phyloP scores from a whole-genome alignment of 1,140 invertebrate species.

The Tribolium madens region DNA sequence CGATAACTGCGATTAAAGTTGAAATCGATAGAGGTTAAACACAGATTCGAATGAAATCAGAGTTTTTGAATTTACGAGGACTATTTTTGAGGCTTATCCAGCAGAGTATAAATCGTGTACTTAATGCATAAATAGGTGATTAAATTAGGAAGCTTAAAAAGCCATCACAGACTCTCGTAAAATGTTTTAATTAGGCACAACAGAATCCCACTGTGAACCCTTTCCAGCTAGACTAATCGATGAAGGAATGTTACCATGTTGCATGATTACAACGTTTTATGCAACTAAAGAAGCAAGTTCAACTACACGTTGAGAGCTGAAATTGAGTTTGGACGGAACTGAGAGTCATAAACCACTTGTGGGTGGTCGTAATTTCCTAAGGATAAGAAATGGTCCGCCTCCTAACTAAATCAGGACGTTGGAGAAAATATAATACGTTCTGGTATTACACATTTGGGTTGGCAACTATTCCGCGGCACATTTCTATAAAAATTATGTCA shows the following conservation, averaged over 20 bases:
- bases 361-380: constrained; percentile 27
- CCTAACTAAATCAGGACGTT: constrained; percentile 27
- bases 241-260: neutral
- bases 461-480: neutral
- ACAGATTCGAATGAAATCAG: too few relatives aligned
- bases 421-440: constrained; percentile 6
- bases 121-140: neutral
- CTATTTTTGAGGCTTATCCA: too few relatives aligned
- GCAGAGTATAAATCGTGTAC: too few relatives aligned
- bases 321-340: constrained; percentile 23
- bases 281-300: neutral
- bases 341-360: constrained; percentile 35
- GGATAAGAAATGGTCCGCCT: constrained; percentile 16
- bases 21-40: too few relatives aligned
- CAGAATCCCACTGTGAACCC: too few relatives aligned
- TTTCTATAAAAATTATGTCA: too few relatives aligned
- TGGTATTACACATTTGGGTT: neutral
- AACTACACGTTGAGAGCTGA: constrained; percentile 12
- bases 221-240: neutral
- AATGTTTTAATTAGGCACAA: too few relatives aligned
- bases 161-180: too few relatives aligned
- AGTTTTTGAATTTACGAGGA: too few relatives aligned
- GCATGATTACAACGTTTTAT: constrained; percentile 16
- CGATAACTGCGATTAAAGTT: too few relatives aligned
- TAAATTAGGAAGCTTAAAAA: too few relatives aligned